Evolutionary conservation across 2,113 vertebrate species (phyloP), one percentile per base, ranked within the genome.

Genomic region (Campylomormyrus tamandua): DNA sequence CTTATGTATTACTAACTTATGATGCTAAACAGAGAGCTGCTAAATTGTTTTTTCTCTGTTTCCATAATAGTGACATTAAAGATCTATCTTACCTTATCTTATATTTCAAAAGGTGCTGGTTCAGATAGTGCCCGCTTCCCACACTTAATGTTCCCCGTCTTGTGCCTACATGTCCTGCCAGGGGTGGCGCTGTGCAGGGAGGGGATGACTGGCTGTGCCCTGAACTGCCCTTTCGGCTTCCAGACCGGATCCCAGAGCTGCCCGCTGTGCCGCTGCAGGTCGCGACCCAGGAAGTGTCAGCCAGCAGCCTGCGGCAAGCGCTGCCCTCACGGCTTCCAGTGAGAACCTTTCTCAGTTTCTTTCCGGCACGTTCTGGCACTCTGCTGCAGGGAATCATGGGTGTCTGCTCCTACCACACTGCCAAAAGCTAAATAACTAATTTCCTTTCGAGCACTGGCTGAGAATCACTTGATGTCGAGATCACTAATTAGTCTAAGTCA

Each of bases 271-370:
- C 96, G 95, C 92, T 97, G 96, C 91, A 95, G 96, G 70, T 94
- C 94, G 0, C 93, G 95, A 39, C 96, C 50, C 96, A 42, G 94
- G 95, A 97, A 96, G 90, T 97, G 97, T 95, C 96, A 95, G 91
- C 95, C 95, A 62, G 42, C 96, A 58, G 92, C 93, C 92, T 97
- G 96, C 90, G 95, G 96, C 93, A 96, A 96, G 94, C 92, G 95
- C 89, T 97, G 97, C 93, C 96, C 97, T 0, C 94, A 96, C 87
- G 96, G 97, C 94, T 97, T 96, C 92, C 93, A 96, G 96, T 97
- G 96, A 91, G 97, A 88, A 27, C 56, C 53, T 39, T 96, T 95
- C 66, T 80, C 15, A 6, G 46, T 80, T 15, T 53, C 17, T 35
- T 24, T 62, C 35, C 19, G 19, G 45, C 21, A 10, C 45, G 3